Conservation (phyloP, 2,113 vertebrate genomes). For the Tretioscincus oriximinensis region DNA sequence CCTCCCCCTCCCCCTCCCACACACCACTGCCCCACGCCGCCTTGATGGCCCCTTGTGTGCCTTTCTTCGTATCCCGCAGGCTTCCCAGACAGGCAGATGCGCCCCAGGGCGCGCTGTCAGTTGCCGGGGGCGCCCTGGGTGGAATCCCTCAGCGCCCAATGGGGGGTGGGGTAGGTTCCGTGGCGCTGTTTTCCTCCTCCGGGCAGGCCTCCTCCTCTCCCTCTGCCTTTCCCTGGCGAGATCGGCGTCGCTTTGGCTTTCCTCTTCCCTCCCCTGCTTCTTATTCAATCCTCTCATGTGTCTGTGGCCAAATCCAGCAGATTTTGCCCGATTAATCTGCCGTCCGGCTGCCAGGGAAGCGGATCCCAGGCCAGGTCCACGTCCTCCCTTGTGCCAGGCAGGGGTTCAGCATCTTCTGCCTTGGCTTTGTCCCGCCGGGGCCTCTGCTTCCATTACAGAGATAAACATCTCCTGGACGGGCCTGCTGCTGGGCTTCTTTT, state of each 20-base stretch:
- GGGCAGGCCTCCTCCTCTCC: background rate
- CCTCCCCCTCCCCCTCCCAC: background rate
- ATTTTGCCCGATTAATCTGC: background rate
- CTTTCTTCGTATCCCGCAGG: too few relatives aligned
- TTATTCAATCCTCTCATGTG: background rate
- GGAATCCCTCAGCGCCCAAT: too few relatives aligned
- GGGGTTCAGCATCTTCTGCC: background rate
- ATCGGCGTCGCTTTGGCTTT: too few relatives aligned
- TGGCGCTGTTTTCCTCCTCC: background rate
- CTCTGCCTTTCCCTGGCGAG: background rate
- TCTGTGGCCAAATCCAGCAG: background rate
- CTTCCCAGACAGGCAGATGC: too few relatives aligned
- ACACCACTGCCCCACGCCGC: background rate
- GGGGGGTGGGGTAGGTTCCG: too few relatives aligned
- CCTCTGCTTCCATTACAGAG: background rate
- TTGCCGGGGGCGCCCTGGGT: too few relatives aligned
- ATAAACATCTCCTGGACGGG: background rate
- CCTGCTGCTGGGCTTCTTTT: background rate
- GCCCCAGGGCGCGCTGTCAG: too few relatives aligned
- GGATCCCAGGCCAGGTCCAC: background rate
- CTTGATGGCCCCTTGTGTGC: too few relatives aligned
- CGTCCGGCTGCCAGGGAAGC: background rate
- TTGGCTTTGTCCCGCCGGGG: background rate
- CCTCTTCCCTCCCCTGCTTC: background rate
- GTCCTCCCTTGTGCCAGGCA: too few relatives aligned